phyloP scores from a whole-genome alignment of 2,888 invertebrate genomes.

The Macaria notata region DNA sequence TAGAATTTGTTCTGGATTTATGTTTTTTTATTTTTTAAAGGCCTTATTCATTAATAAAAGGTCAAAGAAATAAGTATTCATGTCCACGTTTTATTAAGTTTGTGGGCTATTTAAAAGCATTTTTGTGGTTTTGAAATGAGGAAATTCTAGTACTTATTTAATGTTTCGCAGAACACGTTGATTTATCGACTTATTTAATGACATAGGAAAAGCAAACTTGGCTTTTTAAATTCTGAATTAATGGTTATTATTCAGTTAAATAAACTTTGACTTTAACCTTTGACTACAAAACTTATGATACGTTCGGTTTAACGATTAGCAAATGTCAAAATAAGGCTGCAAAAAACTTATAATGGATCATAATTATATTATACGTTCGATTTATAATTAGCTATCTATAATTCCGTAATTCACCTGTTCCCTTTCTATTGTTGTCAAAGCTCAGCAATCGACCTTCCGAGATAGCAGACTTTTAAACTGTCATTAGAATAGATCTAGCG shows the following conservation, averaged over 20 bases:
- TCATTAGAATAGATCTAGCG: slow-evolving; percentile 34
- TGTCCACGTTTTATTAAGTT: background rate
- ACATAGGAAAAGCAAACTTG: slow-evolving; percentile 2
- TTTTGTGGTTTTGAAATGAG: slow-evolving; percentile 17
- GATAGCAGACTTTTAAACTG: slow-evolving; percentile 24
- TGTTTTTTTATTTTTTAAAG: background rate
- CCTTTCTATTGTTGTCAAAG: slow-evolving; percentile 1
- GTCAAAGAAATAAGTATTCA: slow-evolving; percentile 8
- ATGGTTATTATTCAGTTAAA: too few species aligned
- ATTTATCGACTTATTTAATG: background rate
- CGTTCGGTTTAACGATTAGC: too few species aligned
- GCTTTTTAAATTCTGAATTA: too few species aligned
- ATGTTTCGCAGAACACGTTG: too few species aligned
- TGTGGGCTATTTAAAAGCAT: background rate
- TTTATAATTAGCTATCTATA: too few species aligned
- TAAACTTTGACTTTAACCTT: too few species aligned
- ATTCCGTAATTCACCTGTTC: background rate
- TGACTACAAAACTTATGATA: too few species aligned
- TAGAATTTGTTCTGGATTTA: slow-evolving; percentile 2
- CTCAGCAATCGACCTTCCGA: slow-evolving; percentile 15
- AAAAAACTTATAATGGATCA: too few species aligned
- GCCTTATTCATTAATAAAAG: too few species aligned
- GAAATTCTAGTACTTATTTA: background rate
- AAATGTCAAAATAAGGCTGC: too few species aligned
- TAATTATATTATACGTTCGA: too few species aligned